Percentiles rank a stretch among this genome's conserved stretches.
These are phyloP conservation scores for Leucophora obtusa DNA, from an alignment of 2,888 invertebrate species.

Conservation along the genomic window DNA sequence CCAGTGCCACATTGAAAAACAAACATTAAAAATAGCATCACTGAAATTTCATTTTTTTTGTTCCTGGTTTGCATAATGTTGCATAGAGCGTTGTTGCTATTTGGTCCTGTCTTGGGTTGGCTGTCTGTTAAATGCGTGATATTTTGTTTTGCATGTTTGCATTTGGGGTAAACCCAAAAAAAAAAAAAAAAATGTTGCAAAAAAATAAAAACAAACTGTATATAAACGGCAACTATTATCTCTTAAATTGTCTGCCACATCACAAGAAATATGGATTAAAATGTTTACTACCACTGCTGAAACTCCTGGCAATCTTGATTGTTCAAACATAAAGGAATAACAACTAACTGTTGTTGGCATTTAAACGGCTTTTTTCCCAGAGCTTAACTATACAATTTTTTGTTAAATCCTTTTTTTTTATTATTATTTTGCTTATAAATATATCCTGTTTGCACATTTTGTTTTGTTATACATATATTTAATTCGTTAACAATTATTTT, in stretches of 20 bases:
- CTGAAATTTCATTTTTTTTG: not conserved
- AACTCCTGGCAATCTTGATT: conserved; percentile 9
- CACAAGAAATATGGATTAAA: conserved; percentile 75
- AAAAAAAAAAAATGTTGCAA: conserved; percentile 31
- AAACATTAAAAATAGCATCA: conserved; percentile 34
- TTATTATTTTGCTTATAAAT: conserved; percentile 18
- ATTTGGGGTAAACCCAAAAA: conserved; percentile 24
- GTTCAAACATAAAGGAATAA: not conserved
- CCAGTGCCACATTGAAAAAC: conserved; percentile 26
- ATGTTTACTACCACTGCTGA: conserved; percentile 66
- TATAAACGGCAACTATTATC: conserved; percentile 70
- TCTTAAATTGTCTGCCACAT: conserved; percentile 76
- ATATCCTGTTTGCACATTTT: conserved; percentile 1
- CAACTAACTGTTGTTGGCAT: conserved; percentile 45
- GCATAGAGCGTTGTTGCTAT: not conserved
- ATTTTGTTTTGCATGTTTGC: conserved; percentile 13
- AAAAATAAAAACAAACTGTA: conserved; percentile 5
- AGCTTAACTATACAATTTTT: conserved; percentile 44
- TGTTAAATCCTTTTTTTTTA: conserved; percentile 38
- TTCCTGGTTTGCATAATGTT: not conserved
- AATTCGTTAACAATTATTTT: conserved; percentile 63
- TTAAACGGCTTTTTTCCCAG: conserved; percentile 46
- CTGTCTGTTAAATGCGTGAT: conserved; percentile 55
- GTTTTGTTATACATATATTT: conserved; percentile 34
- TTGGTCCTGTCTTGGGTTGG: conserved; percentile 4